Percentiles rank a stretch among this genome's conserved stretches.
phyloP scores from a whole-genome alignment of 1,140 invertebrate genomes.

The Drosophila quadrilineata region DNA sequence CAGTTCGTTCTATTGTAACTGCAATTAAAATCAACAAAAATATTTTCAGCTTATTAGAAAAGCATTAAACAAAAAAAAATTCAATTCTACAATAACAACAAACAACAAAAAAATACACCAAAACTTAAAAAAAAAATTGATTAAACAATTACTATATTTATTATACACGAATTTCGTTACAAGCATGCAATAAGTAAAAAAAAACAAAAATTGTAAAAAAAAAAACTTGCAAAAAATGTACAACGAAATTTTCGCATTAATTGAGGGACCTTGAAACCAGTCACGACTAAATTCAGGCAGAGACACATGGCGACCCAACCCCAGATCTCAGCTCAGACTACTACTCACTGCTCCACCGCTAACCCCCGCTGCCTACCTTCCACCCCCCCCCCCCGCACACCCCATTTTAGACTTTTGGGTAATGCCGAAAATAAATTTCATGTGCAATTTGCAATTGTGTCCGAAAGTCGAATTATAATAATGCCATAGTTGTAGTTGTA shows the following conservation, averaged over 20 bases:
- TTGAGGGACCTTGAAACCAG: slow-evolving; percentile 76
- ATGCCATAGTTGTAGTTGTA: slow-evolving; percentile 26
- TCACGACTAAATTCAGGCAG: slow-evolving; percentile 73
- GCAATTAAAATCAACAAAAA: slow-evolving; percentile 71
- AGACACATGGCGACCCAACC: slow-evolving; percentile 55
- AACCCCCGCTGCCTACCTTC: background rate
- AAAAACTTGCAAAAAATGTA: slow-evolving; percentile 51
- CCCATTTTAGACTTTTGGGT: slow-evolving; percentile 26
- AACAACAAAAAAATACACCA: slow-evolving; percentile 12
- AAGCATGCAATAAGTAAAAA: slow-evolving; percentile 59
- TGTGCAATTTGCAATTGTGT: slow-evolving; percentile 52
- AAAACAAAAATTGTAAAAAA: slow-evolving; percentile 41
- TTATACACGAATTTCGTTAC: slow-evolving; percentile 72
- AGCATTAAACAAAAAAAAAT: slow-evolving; percentile 66
- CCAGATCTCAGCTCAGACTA: slow-evolving; percentile 12
- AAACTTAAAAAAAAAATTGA: slow-evolving; percentile 25
- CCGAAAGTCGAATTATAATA: slow-evolving; percentile 51
- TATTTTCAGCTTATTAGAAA: slow-evolving; percentile 68
- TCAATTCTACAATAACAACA: slow-evolving; percentile 32
- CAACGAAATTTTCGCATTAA: slow-evolving; percentile 78
- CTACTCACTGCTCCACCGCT: background rate
- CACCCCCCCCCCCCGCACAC: background rate
- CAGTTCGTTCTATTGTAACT: too few relatives aligned
- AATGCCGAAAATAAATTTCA: slow-evolving; percentile 53
- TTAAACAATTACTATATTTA: slow-evolving; percentile 75